Percentiles rank a stretch among this genome's conserved stretches.
Evolutionary conservation across 2,797 vertebrate species (phyloP).

Genomic region (Acanthis flammea): DNA sequence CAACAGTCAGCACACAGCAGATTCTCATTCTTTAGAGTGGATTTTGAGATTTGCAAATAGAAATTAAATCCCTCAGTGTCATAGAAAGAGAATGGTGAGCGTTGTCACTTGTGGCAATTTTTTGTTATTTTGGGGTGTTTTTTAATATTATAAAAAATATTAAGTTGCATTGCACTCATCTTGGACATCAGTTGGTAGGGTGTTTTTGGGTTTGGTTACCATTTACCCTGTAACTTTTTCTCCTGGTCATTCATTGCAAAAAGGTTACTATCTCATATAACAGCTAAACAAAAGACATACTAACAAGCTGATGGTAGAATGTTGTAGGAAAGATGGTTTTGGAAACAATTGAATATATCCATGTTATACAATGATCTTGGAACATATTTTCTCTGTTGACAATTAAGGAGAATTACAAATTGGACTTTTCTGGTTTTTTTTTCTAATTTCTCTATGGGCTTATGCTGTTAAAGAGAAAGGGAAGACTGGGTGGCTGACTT

Average conservation of each 20-base stretch:
- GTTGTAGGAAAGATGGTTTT: neutral
- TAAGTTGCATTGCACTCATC: neutral
- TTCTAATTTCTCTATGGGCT: neutral
- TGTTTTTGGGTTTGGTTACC: neutral
- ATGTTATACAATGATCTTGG: neutral
- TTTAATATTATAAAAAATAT: neutral
- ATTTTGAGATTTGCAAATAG: neutral
- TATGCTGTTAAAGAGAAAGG: neutral
- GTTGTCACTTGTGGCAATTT: neutral
- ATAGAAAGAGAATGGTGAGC: neutral
- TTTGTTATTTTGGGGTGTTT: no score
- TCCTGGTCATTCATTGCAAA: neutral
- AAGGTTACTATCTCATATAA: neutral
- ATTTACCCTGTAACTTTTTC: neutral
- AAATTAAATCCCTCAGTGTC: neutral
- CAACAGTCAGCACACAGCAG: rapidly evolving
- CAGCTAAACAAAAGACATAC: neutral
- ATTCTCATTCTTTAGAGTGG: neutral
- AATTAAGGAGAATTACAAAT: neutral
- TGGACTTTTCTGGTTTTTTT: neutral
- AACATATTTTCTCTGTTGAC: neutral
- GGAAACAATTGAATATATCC: neutral
- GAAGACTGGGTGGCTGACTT: neutral
- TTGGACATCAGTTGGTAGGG: neutral
- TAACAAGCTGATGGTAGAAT: neutral